phyloP scores from a whole-genome alignment of 2,797 vertebrate genomes.

The Tragelaphus eurycerus region DNA sequence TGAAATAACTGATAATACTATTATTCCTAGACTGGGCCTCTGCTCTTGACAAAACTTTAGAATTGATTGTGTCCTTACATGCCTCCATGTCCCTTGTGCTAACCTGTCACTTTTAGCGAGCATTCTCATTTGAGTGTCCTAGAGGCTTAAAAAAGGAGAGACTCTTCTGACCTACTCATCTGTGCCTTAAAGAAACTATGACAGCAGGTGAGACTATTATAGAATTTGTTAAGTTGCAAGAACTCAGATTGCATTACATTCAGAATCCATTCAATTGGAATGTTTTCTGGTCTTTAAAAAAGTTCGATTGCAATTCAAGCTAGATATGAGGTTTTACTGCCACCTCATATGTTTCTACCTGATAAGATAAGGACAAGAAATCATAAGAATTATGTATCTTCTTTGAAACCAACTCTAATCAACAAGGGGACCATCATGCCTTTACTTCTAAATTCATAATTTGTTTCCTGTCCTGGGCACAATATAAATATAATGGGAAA shows the following conservation, averaged over 20 bases:
- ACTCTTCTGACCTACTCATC: not conserved
- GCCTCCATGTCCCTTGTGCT: not conserved
- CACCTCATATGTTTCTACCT: not conserved
- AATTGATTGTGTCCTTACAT: not conserved
- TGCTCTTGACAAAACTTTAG: not conserved
- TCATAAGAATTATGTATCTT: slow-evolving; percentile 30
- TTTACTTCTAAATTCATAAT: slow-evolving; percentile 34
- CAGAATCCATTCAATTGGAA: not conserved
- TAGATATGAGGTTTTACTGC: not conserved
- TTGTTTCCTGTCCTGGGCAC: slow-evolving; percentile 46
- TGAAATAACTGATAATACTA: not conserved
- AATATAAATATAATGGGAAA: slow-evolving; percentile 37
- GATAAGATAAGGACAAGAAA: slow-evolving; percentile 58
- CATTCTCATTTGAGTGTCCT: not conserved
- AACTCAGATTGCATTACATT: not conserved
- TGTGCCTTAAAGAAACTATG: not conserved
- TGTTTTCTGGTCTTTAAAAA: not conserved
- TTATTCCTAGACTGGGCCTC: not conserved
- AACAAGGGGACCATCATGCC: not conserved
- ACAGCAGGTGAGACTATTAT: not conserved
- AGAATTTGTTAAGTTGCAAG: slow-evolving; percentile 28
- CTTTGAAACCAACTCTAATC: slow-evolving; percentile 43
- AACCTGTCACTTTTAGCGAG: not conserved
- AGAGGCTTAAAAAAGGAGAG: not conserved
- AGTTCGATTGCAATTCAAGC: slow-evolving; percentile 29